phyloP scores from a whole-genome alignment of 1,140 invertebrate species.

The Phymorhynchus buccinoides region DNA sequence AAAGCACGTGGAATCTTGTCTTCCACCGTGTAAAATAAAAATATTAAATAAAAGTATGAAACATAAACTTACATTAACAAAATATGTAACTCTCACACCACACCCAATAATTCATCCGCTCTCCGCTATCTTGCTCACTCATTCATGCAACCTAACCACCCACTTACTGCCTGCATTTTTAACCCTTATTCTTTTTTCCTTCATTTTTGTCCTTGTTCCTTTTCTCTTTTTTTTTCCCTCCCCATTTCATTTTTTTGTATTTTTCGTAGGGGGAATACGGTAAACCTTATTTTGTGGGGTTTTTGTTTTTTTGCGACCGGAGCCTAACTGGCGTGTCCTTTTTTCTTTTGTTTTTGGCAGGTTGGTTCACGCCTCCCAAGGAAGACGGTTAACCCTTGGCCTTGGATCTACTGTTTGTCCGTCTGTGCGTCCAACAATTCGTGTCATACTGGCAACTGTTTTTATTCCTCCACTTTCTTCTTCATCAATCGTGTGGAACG shows the following conservation, averaged over 20 bases:
- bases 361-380: conserved; percentile 83
- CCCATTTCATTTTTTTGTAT: neutral
- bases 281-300: neutral
- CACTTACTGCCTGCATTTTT: no score
- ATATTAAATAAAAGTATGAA: no score
- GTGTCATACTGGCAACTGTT: neutral
- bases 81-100: no score
- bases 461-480: neutral
- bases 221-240: neutral
- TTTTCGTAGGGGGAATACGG: neutral
- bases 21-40: no score
- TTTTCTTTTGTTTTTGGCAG: no score
- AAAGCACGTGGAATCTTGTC: no score
- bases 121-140: neutral
- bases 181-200: no score
- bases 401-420: neutral
- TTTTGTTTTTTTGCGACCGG: neutral
- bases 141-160: neutral
- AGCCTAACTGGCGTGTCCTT: conserved; percentile 66
- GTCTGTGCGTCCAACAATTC: conserved; percentile 8
- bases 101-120: no score
- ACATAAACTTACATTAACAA: no score
- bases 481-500: neutral
- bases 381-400: conserved; percentile 77
- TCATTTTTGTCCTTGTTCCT: no score